Evolutionary conservation across 2,113 vertebrate species (phyloP).

Genomic region (Bubo blakistoni): DNA sequence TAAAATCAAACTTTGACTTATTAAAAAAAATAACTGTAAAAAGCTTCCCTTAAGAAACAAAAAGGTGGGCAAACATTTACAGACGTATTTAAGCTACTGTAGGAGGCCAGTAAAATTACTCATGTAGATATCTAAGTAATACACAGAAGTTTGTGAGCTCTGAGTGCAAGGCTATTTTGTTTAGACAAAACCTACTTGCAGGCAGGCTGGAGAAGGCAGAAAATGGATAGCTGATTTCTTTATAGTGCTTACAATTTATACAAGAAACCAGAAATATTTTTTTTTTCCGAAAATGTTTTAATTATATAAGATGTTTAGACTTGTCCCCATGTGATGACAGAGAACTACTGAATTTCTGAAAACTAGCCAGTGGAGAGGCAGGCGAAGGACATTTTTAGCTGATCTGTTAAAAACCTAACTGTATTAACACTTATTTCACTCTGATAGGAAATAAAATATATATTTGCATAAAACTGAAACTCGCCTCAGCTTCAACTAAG

Average conservation of each 20-base stretch:
- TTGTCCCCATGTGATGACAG: neutral
- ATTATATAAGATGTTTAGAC: constrained; percentile 13
- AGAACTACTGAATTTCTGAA: constrained; percentile 5
- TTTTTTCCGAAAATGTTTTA: neutral
- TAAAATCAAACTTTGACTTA: neutral
- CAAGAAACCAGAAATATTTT: neutral
- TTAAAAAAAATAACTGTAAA: neutral
- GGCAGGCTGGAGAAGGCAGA: neutral
- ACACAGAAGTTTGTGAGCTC: neutral
- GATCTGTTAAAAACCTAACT: neutral
- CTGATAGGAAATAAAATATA: neutral
- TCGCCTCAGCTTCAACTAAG: neutral
- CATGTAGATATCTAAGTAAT: neutral
- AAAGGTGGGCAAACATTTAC: neutral
- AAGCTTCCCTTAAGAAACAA: neutral
- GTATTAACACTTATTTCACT: neutral
- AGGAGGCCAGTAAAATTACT: neutral
- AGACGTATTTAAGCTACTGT: neutral
- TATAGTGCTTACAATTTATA: neutral
- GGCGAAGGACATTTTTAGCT: neutral
- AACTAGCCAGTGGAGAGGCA: neutral
- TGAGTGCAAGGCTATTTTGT: neutral
- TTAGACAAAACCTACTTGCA: neutral
- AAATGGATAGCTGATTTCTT: neutral
- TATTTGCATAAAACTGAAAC: neutral